These are phyloP conservation scores for Gastracanthus pulcherrimus DNA, from an alignment of 2,888 invertebrate genomes.

Conservation along the genomic window DNA sequence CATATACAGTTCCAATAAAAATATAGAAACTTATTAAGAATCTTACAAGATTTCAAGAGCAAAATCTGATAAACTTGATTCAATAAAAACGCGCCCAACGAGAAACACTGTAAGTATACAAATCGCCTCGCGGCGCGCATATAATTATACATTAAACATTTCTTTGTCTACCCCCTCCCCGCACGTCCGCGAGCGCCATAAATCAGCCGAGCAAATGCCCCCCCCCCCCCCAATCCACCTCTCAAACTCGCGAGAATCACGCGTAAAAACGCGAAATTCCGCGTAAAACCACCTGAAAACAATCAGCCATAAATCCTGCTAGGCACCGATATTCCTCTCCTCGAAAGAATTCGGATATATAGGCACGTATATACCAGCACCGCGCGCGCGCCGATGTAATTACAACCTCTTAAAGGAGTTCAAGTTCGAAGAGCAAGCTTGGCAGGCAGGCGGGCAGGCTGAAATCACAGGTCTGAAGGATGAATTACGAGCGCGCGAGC, in stretches of 20 bases:
- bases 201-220: slow-evolving; percentile 27
- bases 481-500: slow-evolving; percentile 45
- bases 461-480: slow-evolving; percentile 50
- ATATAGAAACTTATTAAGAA: too few species aligned
- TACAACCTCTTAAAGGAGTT: slow-evolving; percentile 44
- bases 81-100: not conserved
- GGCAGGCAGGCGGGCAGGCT: not conserved
- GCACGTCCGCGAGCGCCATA: slow-evolving; percentile 1
- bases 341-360: slow-evolving; percentile 32
- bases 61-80: not conserved
- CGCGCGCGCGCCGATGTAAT: slow-evolving; percentile 46
- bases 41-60: too few species aligned
- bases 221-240: not conserved
- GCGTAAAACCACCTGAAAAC: slow-evolving; percentile 48
- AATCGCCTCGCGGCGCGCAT: slow-evolving; percentile 8
- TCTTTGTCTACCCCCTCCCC: slow-evolving; percentile 27
- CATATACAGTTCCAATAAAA: too few species aligned
- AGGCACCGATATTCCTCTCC: not conserved
- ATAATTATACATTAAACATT: slow-evolving; percentile 33
- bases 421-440: slow-evolving; percentile 47
- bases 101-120: not conserved
- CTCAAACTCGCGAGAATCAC: too few species aligned
- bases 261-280: slow-evolving; percentile 29
- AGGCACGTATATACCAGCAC: slow-evolving; percentile 44
- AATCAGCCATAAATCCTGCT: slow-evolving; percentile 49